Evolutionary conservation across 92 coral and sea anemone species (phyloP).

Genomic region (Micromussa lordhowensis): DNA sequence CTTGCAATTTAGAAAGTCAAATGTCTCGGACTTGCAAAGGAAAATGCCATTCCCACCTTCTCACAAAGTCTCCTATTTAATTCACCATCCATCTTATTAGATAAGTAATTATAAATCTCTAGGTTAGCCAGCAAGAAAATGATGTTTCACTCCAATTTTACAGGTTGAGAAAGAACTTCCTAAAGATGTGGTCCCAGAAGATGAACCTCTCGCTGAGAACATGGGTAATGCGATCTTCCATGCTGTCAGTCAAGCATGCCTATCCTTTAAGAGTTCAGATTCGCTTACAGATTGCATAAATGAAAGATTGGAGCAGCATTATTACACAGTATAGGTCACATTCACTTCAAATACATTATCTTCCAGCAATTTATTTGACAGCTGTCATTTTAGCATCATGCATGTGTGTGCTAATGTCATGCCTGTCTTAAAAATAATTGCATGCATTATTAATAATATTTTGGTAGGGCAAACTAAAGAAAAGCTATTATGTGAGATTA

Average conservation of each 20-base stretch:
- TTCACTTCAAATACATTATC: neutral
- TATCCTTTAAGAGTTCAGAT: neutral
- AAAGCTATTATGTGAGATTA: neutral
- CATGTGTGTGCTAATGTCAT: neutral
- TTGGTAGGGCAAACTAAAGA: neutral
- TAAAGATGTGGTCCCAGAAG: slow-evolving; percentile 56
- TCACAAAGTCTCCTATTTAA: too few species aligned
- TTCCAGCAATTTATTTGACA: too few species aligned
- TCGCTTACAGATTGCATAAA: neutral
- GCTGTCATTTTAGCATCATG: neutral
- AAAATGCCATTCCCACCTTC: too few species aligned
- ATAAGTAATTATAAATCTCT: too few species aligned
- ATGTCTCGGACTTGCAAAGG: too few species aligned
- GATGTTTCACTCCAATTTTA: neutral
- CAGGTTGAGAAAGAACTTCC: slow-evolving; percentile 48
- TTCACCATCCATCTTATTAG: too few species aligned
- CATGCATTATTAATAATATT: neutral
- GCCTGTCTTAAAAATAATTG: neutral
- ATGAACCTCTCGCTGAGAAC: slow-evolving; percentile 75
- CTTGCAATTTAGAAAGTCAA: too few species aligned
- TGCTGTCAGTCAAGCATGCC: neutral
- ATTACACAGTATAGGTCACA: neutral
- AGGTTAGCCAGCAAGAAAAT: neutral
- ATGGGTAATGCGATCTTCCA: slow-evolving; percentile 64
- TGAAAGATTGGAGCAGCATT: neutral